phyloP scores from a whole-genome alignment of 2,113 vertebrate species.

The Hippocampus zosterae region DNA sequence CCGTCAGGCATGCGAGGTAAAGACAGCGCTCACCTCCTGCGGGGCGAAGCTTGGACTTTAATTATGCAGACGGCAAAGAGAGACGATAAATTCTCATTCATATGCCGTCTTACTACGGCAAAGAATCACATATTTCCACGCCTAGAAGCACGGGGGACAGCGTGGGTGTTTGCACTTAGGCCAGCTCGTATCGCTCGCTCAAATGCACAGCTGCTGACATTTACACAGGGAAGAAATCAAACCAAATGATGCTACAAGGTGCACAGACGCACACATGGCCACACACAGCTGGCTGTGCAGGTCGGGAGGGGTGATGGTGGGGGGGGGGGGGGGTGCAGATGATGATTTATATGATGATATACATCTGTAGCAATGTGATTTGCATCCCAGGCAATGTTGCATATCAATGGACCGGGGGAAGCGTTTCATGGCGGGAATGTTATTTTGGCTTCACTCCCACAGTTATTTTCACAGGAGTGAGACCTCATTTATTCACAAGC shows the following conservation, averaged over 20 bases:
- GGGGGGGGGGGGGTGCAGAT: not conserved
- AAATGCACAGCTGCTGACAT: slow-evolving; percentile 21
- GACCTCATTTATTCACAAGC: slow-evolving; percentile 2
- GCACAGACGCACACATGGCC: not conserved
- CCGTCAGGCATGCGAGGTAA: slow-evolving; percentile 14
- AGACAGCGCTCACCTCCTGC: slow-evolving; percentile 29
- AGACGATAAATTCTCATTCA: slow-evolving; percentile 52
- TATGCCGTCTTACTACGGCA: slow-evolving; percentile 39
- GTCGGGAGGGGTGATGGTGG: not conserved
- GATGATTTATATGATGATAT: not conserved
- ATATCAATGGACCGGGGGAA: slow-evolving; percentile 21
- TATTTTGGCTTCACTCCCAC: slow-evolving; percentile 19
- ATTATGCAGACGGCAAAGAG: slow-evolving; percentile 30
- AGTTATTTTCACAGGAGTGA: slow-evolving; percentile 12
- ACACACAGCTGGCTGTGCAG: not conserved
- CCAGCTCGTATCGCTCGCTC: slow-evolving; percentile 14
- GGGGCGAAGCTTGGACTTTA: slow-evolving; percentile 35
- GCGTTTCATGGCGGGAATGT: slow-evolving; percentile 13
- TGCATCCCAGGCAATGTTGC: slow-evolving; percentile 8
- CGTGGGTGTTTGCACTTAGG: slow-evolving; percentile 46
- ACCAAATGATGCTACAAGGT: slow-evolving; percentile 1
- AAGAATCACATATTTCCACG: slow-evolving; percentile 27
- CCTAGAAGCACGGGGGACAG: slow-evolving; percentile 40
- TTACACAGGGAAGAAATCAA: not conserved
- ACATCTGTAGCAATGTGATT: slow-evolving; percentile 22